phyloP scores from a whole-genome alignment of 2,797 vertebrate species.

The Phyllotis vaccarum region DNA sequence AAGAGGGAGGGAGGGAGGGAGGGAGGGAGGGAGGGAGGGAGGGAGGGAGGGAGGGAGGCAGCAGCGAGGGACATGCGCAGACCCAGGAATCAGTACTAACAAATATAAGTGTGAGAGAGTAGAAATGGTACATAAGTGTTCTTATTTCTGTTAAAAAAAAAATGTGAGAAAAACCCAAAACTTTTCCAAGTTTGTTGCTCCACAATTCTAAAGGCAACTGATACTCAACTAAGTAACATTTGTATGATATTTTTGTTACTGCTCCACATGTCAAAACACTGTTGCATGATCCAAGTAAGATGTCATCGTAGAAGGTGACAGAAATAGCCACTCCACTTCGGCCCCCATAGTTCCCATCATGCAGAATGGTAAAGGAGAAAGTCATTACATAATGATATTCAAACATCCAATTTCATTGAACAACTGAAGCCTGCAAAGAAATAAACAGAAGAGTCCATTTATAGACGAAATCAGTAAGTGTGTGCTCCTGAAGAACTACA shows the following conservation, averaged over 20 bases:
- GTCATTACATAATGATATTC: background rate
- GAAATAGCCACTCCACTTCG: background rate
- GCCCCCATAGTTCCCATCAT: background rate
- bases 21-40: background rate
- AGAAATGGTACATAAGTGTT: background rate
- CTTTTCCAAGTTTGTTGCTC: background rate
- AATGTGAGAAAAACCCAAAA: conserved; percentile 1
- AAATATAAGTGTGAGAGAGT: background rate
- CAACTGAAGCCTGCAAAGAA: background rate
- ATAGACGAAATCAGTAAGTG: background rate
- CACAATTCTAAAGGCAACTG: background rate
- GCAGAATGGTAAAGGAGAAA: background rate
- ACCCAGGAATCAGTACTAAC: background rate
- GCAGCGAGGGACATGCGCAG: background rate
- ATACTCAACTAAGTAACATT: background rate
- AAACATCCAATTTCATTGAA: background rate
- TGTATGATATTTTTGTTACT: background rate
- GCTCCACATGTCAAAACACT: background rate
- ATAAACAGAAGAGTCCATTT: background rate
- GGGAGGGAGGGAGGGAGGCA: background rate
- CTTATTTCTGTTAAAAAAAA: conserved; percentile 52
- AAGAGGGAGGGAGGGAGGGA: background rate
- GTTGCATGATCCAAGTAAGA: background rate
- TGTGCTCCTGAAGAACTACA: background rate
- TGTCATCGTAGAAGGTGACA: background rate